A percentile compares a stretch with the other conserved stretches of the same genome.
These are phyloP conservation scores for Micromys minutus DNA, from an alignment of 2,113 vertebrate species.

Conservation along the genomic window DNA sequence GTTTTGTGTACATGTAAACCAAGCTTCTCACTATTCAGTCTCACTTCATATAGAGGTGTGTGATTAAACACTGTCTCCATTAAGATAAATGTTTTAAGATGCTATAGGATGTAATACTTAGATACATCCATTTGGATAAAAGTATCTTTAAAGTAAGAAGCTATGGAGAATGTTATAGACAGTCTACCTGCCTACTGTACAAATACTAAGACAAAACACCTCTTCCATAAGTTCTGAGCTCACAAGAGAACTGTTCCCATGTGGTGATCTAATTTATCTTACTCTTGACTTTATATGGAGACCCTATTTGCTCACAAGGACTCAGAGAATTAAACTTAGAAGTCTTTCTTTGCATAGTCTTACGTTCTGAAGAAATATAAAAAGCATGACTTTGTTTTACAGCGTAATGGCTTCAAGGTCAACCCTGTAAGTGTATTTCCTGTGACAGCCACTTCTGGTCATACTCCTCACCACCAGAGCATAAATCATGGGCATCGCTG, in stretches of 20 bases:
- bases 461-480: neutral
- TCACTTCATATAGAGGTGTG: neutral
- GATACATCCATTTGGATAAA: neutral
- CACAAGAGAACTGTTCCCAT: neutral
- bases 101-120: neutral
- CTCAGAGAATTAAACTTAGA: neutral
- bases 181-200: neutral
- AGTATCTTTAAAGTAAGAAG: neutral
- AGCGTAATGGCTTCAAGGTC: neutral
- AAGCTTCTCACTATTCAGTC: neutral
- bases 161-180: neutral
- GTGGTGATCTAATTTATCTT: conserved; percentile 1
- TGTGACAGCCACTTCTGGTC: neutral
- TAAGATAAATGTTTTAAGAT: conserved; percentile 1
- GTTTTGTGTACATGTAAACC: neutral
- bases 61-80: neutral
- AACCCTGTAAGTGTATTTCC: neutral
- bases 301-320: conserved; percentile 22
- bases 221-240: neutral
- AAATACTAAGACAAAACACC: conserved; percentile 41
- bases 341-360: conserved; percentile 22
- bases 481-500: neutral
- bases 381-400: conserved; percentile 23
- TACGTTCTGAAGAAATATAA: conserved; percentile 32
- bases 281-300: neutral